Base-by-base conservation (phyloP, 2,113 vertebrate species). In the Mohoua ochrocephala region DNA sequence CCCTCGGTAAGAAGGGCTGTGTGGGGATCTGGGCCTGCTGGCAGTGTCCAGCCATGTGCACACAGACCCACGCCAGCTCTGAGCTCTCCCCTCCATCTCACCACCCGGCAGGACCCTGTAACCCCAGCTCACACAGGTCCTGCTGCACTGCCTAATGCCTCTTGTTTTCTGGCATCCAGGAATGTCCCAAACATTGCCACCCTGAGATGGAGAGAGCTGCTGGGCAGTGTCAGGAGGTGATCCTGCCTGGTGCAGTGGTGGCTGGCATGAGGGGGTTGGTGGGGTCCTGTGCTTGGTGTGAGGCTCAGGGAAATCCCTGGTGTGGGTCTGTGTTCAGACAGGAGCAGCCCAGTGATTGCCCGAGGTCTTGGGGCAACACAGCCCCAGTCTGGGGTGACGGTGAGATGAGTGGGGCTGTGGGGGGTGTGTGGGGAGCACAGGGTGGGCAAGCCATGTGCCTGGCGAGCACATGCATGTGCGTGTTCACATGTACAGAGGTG, bases 381-480 rank as follows among this genome's bases (percentile, higher is more conserved):
- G 20, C 47, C 30, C 11, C 20, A 33, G 27, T 9, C 24, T 0
- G 5, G 35, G 47, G 41, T 30, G 49, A 19, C 12, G 35, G 33
- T 19, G 83, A 44, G 26, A 41, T 41, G 35, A 3, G 1, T 18
- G 60, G 27, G n/a, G 23, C 26, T 2, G 0, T 27, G 37, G 33
- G 10, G 13, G 17, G 27, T 5, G 28, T 1, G 9, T 5, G 18
- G 19, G 41, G 31, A 68, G 52, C 15, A 10, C 1, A 1, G 21
- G 7, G 9, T 17, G 76, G 49, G 35, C 35, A 49, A 7, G n/a
- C 18, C 6, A 0, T 3, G 17, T 26, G 13, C 28, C n/a, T 42
- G 68, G 69, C 1, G 5, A 1, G 23, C 6, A 6, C 50, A 3
- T 17, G 21, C 6, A 3, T 0, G 4, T 9, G 39, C 15, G n/a